Conservation (phyloP, 2,113 vertebrate species). For the Zeus faber region DNA sequence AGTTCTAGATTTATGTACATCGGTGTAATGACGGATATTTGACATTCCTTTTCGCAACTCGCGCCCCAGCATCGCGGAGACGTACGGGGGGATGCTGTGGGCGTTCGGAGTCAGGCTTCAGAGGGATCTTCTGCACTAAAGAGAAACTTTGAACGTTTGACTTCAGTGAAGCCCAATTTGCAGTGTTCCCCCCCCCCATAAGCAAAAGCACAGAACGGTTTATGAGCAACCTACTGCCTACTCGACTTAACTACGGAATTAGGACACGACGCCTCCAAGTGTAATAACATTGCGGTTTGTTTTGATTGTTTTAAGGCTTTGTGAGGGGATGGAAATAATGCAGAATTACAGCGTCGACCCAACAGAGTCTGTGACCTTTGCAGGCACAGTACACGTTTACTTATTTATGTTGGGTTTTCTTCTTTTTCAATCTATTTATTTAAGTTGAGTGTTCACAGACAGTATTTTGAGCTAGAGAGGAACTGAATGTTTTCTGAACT, state of each 20-base stretch:
- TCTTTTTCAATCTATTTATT: too few relatives aligned
- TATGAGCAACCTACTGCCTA: conserved; percentile 61
- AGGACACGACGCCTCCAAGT: conserved; percentile 10
- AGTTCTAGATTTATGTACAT: conserved; percentile 57
- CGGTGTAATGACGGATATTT: conserved; percentile 47
- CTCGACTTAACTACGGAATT: conserved; percentile 37
- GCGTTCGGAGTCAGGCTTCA: conserved; percentile 23
- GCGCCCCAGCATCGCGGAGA: conserved; percentile 29
- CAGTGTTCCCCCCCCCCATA: conserved; percentile 39
- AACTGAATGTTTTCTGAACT: conserved; percentile 47
- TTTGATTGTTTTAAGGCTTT: not conserved
- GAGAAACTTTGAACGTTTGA: conserved; percentile 55
- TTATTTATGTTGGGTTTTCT: conserved; percentile 27
- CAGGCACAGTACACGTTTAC: conserved; percentile 28
- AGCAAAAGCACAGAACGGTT: conserved; percentile 50
- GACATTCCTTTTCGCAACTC: conserved; percentile 53
- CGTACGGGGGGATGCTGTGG: conserved; percentile 20
- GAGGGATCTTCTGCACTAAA: conserved; percentile 22
- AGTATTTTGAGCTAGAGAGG: conserved; percentile 28
- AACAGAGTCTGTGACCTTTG: conserved; percentile 21
- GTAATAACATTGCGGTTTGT: not conserved
- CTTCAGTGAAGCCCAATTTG: conserved; percentile 67
- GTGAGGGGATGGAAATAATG: too few relatives aligned
- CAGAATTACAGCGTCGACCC: too few relatives aligned
- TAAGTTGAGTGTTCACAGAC: too few relatives aligned